Percentiles rank a stretch among this genome's conserved stretches.
Conservation (phyloP, 2,797 vertebrate genomes). For the Sarcoramphus papa region DNA sequence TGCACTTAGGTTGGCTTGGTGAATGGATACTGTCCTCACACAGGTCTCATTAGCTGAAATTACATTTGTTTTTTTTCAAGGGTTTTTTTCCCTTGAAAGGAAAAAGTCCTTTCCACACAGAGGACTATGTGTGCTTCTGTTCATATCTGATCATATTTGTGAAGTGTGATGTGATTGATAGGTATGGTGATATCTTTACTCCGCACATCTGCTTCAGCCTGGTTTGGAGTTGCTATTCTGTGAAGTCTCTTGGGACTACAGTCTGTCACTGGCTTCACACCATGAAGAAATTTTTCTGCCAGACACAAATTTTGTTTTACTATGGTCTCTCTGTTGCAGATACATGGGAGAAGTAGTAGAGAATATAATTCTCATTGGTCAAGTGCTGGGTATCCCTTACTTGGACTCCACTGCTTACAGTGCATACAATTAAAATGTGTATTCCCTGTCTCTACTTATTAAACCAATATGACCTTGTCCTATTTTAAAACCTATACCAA, state of each 20-base stretch:
- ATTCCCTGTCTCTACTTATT: neutral
- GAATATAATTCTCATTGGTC: neutral
- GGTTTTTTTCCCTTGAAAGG: too few relatives aligned
- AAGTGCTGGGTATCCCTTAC: neutral
- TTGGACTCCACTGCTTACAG: neutral
- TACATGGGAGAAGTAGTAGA: neutral
- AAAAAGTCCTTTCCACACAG: too few relatives aligned
- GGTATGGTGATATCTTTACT: neutral
- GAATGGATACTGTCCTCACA: neutral
- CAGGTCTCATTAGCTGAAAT: neutral
- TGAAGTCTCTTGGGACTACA: neutral
- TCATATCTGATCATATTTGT: neutral
- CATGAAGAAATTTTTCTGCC: neutral
- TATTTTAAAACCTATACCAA: neutral
- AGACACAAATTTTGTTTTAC: neutral
- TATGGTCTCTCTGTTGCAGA: neutral
- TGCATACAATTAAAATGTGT: neutral
- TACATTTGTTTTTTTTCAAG: neutral
- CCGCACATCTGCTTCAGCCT: neutral
- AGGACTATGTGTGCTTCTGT: neutral
- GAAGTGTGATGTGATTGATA: neutral
- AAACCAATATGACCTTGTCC: neutral
- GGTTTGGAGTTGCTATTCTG: neutral
- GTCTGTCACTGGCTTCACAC: neutral
- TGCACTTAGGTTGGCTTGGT: neutral